These are phyloP conservation scores for Sparus aurata DNA, from an alignment of 2,797 vertebrate genomes.

Conservation along the genomic window DNA sequence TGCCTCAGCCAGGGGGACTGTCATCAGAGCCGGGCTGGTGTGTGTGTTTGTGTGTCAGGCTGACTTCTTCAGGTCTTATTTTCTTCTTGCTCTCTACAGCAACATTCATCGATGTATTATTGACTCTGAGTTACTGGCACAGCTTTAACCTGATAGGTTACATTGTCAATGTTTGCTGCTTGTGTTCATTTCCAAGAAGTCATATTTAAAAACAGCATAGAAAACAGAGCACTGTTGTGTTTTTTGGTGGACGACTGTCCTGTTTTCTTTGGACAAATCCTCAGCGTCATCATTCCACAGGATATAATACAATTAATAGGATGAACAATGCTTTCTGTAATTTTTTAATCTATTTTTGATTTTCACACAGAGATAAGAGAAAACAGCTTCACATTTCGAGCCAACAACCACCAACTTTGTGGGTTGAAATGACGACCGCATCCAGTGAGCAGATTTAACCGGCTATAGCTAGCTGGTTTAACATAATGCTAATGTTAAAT, in stretches of 20 bases:
- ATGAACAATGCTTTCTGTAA: too few species aligned
- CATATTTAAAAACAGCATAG: background rate
- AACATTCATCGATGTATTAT: constrained; percentile 72
- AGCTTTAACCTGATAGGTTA: constrained; percentile 55
- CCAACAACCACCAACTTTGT: background rate
- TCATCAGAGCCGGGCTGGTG: constrained; percentile 48
- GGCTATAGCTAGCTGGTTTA: too few species aligned
- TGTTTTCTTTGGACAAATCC: background rate
- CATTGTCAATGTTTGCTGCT: constrained; percentile 6
- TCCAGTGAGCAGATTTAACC: background rate
- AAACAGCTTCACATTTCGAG: background rate
- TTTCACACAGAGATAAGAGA: background rate
- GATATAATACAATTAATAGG: background rate
- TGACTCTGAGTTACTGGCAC: constrained; percentile 69
- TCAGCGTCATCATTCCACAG: background rate
- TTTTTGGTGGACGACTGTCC: too few species aligned
- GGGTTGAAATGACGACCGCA: too few species aligned
- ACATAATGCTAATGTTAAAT: background rate
- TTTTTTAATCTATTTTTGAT: background rate
- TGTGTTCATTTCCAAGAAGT: constrained; percentile 41
- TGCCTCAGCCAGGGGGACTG: constrained; percentile 61
- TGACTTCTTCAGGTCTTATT: constrained; percentile 28
- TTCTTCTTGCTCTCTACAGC: constrained; percentile 38
- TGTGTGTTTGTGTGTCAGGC: constrained; percentile 32
- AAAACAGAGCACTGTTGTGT: background rate